Evolutionary conservation across 2,797 vertebrate species (phyloP), one percentile per base, ranked within the genome.

Genomic region (Bothrops alternatus): DNA sequence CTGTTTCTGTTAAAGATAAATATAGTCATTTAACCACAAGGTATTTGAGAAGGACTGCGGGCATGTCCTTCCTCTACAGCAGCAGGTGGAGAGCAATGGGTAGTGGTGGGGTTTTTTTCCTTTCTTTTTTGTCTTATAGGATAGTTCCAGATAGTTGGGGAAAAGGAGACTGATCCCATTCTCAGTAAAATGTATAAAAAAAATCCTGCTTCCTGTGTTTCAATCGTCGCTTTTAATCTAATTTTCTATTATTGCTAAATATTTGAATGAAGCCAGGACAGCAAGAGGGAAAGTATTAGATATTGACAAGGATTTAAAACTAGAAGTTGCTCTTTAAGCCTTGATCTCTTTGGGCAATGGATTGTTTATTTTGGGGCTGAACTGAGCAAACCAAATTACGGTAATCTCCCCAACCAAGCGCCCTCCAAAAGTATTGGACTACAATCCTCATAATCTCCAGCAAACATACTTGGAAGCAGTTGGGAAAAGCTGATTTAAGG

Each of bases 1-100:
- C 37, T 32, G n/a, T 57, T 42, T 93, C 58, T 26, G 28, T 53
- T 73, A 50, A 92, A 73, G n/a, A 82, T 60, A 90, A 23, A 37
- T 55, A 28, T 65, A 88, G 55, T 78, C 4, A 26, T 92, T 87
- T 88, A 90, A 91, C 93, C 88, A 86, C 78, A 55, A 55, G 26
- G 90, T 91, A 90, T 92, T 88, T 86, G 47, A 73, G 28, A 47
- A 92, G 91, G 32, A 86, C 47, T 87, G 78, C 91, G 89, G 90
- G 85, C 47, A 86, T 90, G 65, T 61, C 90, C 69, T 78, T 90
- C 86, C 58, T 90, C 85, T 50, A 28, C n/a, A 86, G 11, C 63
- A 78, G 37, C n/a, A 37, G 25, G 10, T 60, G 88, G 42, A n/a
- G 6, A 86, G 13, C 23, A 26, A 42, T 37, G 11, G 37, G 20